A percentile compares a stretch with the other conserved stretches of the same genome.
Evolutionary conservation across 2,113 vertebrate genomes (phyloP).

Genomic region (Helogale parvula): DNA sequence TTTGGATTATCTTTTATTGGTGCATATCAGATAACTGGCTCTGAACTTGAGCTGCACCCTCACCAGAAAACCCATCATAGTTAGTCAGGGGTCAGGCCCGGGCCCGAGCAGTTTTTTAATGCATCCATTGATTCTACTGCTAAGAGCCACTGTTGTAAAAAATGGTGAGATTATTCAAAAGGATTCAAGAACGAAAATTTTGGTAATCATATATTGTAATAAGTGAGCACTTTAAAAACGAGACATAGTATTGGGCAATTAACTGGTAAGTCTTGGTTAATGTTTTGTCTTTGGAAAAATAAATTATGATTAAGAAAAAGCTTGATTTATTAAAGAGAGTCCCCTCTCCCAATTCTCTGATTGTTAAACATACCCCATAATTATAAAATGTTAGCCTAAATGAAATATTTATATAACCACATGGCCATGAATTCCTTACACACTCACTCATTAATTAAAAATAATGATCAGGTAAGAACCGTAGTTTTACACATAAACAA

Average conservation of each 20-base stretch:
- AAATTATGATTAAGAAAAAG: slow-evolving; percentile 44
- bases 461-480: slow-evolving; percentile 24
- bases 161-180: neutral
- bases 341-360: neutral
- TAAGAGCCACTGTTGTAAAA: neutral
- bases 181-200: neutral
- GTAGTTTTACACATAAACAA: neutral
- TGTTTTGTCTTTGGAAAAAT: slow-evolving; percentile 39
- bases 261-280: slow-evolving; percentile 5
- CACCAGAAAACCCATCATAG: neutral
- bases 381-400: slow-evolving; percentile 40
- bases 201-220: neutral
- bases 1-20: neutral
- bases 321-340: slow-evolving; percentile 28
- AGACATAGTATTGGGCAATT: slow-evolving; percentile 1
- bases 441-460: slow-evolving; percentile 31
- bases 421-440: neutral
- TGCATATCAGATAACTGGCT: neutral
- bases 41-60: neutral
- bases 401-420: slow-evolving; percentile 37
- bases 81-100: neutral
- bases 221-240: neutral
- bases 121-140: neutral
- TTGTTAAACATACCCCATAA: slow-evolving; percentile 22
- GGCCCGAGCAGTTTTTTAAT: neutral